phyloP scores from a whole-genome alignment of 2,888 invertebrate species.

The Diabrotica balteata region DNA sequence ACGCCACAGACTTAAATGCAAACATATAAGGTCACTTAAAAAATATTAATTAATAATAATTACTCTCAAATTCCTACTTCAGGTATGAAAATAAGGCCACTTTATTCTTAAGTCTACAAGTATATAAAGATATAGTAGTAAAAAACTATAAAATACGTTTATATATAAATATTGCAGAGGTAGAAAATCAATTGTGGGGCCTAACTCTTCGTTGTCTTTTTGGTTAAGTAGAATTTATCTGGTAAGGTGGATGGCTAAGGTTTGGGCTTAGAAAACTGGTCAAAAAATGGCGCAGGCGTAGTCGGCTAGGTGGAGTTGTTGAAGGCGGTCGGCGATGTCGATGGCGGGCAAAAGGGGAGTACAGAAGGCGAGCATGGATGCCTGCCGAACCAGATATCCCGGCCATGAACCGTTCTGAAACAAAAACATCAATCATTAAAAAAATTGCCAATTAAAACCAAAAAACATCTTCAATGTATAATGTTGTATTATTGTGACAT shows the following conservation, averaged over 20 bases:
- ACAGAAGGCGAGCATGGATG: constrained; percentile 55
- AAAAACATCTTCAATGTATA: too few relatives aligned
- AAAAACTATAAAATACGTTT: constrained; percentile 44
- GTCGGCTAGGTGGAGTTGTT: constrained; percentile 61
- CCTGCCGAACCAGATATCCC: constrained; percentile 51
- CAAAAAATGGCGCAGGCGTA: constrained; percentile 61
- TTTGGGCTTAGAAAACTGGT: constrained; percentile 30
- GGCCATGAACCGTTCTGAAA: constrained; percentile 60
- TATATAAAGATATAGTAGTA: constrained; percentile 37
- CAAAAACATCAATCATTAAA: constrained; percentile 32
- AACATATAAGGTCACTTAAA: constrained; percentile 51
- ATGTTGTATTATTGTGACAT: too few relatives aligned
- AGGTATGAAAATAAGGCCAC: constrained; percentile 51
- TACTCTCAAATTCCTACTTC: constrained; percentile 30
- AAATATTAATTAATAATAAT: constrained; percentile 14
- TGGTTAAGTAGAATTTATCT: constrained; percentile 21
- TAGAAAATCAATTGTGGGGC: constrained; percentile 39
- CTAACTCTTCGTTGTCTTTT: constrained; percentile 17
- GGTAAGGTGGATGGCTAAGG: constrained; percentile 22
- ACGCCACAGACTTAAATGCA: constrained; percentile 41
- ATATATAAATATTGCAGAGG: constrained; percentile 50
- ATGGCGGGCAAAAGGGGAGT: constrained; percentile 64
- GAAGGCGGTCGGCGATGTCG: constrained; percentile 54
- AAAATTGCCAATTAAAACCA: background rate
- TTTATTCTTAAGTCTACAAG: constrained; percentile 39